Base-by-base conservation (phyloP, 1,140 invertebrate genomes). In the Macrotrachela quadricornifera region DNA sequence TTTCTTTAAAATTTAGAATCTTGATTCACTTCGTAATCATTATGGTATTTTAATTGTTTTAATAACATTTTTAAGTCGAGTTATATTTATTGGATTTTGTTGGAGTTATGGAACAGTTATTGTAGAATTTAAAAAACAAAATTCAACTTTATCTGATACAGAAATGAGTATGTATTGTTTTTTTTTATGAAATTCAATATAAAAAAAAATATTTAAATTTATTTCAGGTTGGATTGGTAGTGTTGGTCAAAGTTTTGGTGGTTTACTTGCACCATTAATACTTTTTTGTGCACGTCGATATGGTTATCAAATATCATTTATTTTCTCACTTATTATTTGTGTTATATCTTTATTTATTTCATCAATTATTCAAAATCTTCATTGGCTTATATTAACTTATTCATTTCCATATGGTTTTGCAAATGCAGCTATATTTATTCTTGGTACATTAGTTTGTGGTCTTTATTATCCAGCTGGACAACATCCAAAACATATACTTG, bases 321-420 rank as follows among this genome's bases (percentile, higher is more conserved):
- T 43, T 40, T 15, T 53, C 0, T 44, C 36, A 13, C 21, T 53
- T 21, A 10, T 38, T 12, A 6, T 48, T 15, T 53, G 44, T 14
- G 42, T 48, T 48, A 6, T 53, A 12, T 53, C 51, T 14, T 15
- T 53, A 30, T 11, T 53, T 10, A n/a, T 36, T 12, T 53, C 51
- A 18, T 46, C 44, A 16, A 46, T 53, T 46, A 44, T 53, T n/a
- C 45, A 37, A n/a, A 53, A 43, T 53, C 40, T 41, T n/a, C 51
- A 53, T 46, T 48, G n/a, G 41, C 46, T 53, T 14, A 47, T 53
- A 36, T n/a, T 53, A 15, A 53, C 51, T 17, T 53, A 53, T 17
- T 46, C 51, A 14, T 18, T 53, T 40, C 51, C 51, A 8, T 53
- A 30, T 13, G 51, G 51, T 16, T 46, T 53, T 16, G 51, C 44